Conservation (phyloP, 2,888 invertebrate genomes). For the Acanthopleura granulata region DNA sequence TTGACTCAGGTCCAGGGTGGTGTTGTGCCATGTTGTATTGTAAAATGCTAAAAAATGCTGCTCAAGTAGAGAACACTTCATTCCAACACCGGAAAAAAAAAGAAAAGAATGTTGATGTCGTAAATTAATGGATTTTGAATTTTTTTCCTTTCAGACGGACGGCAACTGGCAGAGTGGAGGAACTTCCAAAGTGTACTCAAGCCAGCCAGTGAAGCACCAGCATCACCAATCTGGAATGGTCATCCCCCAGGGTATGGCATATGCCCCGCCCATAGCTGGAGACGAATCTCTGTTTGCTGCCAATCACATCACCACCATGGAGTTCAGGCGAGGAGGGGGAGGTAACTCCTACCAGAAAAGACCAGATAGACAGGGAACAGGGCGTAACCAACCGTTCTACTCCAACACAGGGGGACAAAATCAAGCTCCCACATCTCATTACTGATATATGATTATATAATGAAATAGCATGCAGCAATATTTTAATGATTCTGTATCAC, state of each 20-base stretch:
- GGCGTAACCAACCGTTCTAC: background rate
- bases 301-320: constrained; percentile 44
- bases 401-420: background rate
- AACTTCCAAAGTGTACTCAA: constrained; percentile 23
- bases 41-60: too few species aligned
- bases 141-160: background rate
- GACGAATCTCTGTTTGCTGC: constrained; percentile 21
- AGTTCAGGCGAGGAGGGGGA: constrained; percentile 52
- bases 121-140: background rate
- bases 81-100: too few species aligned
- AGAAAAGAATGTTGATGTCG: too few species aligned
- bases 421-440: background rate
- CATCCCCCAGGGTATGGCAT: constrained; percentile 32
- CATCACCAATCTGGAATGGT: constrained; percentile 11
- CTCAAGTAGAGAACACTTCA: too few species aligned
- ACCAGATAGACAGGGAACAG: background rate
- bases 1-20: too few species aligned
- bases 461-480: constrained; percentile 6
- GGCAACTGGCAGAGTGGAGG: constrained; percentile 20
- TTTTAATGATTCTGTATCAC: background rate
- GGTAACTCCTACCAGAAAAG: constrained; percentile 33
- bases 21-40: too few species aligned
- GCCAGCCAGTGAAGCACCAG: constrained; percentile 21
- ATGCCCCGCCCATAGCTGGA: constrained; percentile 30
- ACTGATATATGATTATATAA: background rate